Percentiles rank a stretch among this genome's conserved stretches.
Conservation (phyloP, 2,888 invertebrate genomes). For the Heliconius sara region DNA sequence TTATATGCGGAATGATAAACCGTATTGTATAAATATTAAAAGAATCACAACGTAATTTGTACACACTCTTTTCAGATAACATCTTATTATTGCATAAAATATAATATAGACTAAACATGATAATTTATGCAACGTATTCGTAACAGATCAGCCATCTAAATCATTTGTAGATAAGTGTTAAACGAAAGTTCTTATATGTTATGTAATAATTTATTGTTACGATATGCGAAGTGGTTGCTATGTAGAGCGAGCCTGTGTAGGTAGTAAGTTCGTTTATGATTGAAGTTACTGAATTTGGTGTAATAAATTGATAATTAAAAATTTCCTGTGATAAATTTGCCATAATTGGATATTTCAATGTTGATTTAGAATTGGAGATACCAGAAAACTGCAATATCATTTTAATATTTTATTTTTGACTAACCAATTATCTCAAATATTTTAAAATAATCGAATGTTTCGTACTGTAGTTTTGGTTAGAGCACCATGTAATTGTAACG, state of each 20-base stretch:
- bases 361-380: neutral
- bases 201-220: neutral
- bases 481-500: slow-evolving; percentile 11
- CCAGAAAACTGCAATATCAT: neutral
- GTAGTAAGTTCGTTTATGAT: neutral
- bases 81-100: neutral
- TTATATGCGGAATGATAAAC: too few species aligned
- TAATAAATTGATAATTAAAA: neutral
- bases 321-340: neutral
- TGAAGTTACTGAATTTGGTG: neutral
- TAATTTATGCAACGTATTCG: slow-evolving; percentile 13
- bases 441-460: neutral
- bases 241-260: too few species aligned
- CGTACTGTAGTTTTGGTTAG: neutral
- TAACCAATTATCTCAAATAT: too few species aligned
- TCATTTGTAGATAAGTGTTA: slow-evolving; percentile 21
- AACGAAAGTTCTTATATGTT: slow-evolving; percentile 14
- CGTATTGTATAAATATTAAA: too few species aligned
- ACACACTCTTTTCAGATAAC: neutral
- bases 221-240: neutral
- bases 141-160: neutral
- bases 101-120: slow-evolving; percentile 1
- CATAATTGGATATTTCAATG: neutral
- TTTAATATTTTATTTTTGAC: neutral
- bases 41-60: neutral